Conservation (phyloP, 2,888 invertebrate genomes). For the Crocallis elinguaria region DNA sequence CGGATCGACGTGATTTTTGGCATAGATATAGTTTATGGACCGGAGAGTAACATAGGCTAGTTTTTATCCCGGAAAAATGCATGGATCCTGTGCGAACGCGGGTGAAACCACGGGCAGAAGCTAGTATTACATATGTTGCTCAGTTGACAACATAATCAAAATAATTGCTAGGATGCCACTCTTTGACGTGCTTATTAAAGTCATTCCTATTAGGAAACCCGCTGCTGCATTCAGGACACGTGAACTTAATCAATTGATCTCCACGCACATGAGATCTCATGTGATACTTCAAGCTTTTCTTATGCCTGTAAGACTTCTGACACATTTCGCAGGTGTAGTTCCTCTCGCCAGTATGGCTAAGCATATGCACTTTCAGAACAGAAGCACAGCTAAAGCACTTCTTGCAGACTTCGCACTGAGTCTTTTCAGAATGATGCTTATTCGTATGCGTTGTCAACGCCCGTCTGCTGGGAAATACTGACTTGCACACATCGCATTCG, state of each 20-base stretch:
- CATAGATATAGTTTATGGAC: too few species aligned
- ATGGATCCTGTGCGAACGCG: neutral
- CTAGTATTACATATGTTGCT: neutral
- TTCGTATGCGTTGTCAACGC: constrained; percentile 68
- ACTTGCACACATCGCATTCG: constrained; percentile 63
- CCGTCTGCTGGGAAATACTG: constrained; percentile 60
- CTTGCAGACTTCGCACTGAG: constrained; percentile 76
- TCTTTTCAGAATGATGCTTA: constrained; percentile 66
- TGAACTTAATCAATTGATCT: constrained; percentile 47
- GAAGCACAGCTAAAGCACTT: constrained; percentile 75
- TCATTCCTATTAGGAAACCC: constrained; percentile 53
- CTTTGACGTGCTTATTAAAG: constrained; percentile 59
- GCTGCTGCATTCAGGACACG: constrained; percentile 57
- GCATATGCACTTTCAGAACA: constrained; percentile 63
- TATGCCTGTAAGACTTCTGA: constrained; percentile 78
- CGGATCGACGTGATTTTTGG: too few species aligned
- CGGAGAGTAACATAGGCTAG: too few species aligned
- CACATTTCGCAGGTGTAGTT: constrained; percentile 71
- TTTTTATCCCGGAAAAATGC: neutral
- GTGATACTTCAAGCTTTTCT: constrained; percentile 73
- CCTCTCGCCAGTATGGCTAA: constrained; percentile 62
- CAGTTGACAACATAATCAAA: constrained; percentile 44
- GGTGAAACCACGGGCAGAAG: neutral
- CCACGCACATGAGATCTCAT: constrained; percentile 56
- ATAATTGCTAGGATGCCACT: constrained; percentile 60